phyloP scores from a whole-genome alignment of 1,140 invertebrate species.

The Listronotus bonariensis region DNA sequence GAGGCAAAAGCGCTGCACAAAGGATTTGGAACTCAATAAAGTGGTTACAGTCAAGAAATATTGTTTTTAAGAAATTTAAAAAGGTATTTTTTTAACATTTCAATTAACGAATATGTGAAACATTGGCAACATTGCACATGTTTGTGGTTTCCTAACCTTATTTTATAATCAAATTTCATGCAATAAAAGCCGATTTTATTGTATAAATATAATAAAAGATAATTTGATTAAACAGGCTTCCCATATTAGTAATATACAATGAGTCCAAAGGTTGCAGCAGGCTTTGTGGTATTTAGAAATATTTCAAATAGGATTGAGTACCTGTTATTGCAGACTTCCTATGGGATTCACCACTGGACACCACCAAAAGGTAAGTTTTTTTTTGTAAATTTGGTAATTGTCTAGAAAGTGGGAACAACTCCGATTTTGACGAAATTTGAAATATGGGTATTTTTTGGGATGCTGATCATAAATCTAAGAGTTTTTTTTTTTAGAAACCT shows the following conservation, averaged over 20 bases:
- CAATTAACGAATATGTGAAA: too few species aligned
- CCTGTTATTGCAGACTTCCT: constrained; percentile 73
- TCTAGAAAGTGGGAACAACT: too few species aligned
- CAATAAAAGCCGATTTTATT: too few species aligned
- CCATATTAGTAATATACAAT: constrained; percentile 1
- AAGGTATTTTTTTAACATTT: too few species aligned
- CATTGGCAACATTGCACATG: constrained; percentile 3
- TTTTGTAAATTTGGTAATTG: too few species aligned
- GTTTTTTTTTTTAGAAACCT: too few species aligned
- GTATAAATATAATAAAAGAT: neutral
- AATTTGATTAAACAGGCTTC: neutral
- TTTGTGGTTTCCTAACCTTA: neutral
- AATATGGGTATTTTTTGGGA: too few species aligned
- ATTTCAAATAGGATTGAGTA: constrained; percentile 66
- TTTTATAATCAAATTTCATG: neutral
- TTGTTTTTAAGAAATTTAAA: too few species aligned
- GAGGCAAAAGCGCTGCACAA: constrained; percentile 49
- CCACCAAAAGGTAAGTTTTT: constrained; percentile 70
- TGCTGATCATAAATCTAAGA: too few species aligned
- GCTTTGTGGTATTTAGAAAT: constrained; percentile 72
- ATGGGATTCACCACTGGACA: constrained; percentile 75
- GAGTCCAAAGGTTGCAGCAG: constrained; percentile 61
- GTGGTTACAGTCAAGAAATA: too few species aligned
- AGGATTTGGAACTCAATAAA: constrained; percentile 34
- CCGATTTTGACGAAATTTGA: too few species aligned